Base-by-base conservation (phyloP, 2,113 vertebrate species). In the Sebastes schlegelii region DNA sequence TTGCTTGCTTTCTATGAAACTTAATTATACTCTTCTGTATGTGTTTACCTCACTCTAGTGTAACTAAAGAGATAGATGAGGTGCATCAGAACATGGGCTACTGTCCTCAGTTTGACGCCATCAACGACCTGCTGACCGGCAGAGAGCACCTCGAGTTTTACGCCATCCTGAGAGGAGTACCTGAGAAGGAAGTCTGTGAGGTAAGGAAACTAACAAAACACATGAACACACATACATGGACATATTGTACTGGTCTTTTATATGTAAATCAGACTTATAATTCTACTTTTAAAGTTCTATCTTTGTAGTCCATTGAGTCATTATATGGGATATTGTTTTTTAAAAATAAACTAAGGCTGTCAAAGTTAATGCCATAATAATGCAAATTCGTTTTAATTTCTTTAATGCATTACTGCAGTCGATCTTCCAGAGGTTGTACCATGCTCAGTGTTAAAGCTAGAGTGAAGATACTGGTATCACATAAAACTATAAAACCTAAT, bases 31-130 rank as follows among this genome's bases (percentile, higher is more conserved):
- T 19, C 1, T 21, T 26, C 26, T 26, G 26, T 26, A 26, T 80
- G 1, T 77, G n/a, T 72, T 85, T 79, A 19, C 46, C 11, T 26
- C 6, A 8, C 16, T 77, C 8, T 89, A 99, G 98, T 73, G 98
- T 99, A 26, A 95, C 95, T 49, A 95, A 95, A 34, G 94, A 98
- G 86, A 99, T 99, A 43, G 93, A 97, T 0, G 98, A 98, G 90
- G 98, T 98, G 12, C 97, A 99, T 92, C 98, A 97, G 95, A 99
- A 98, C 91, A 99, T 99, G 98, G 98, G 98, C 13, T 99, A 99
- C 81, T 99, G 98, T 80, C 98, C 98, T 34, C 98, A 99, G 94
- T 99, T 99, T 3, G 98, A 99, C 86, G 98, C 98, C 79, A 96
- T 99, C 86, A 98, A 97, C 3, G 98, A 99, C 79, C 91, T 99